These are phyloP conservation scores for Syrrhaptes paradoxus DNA, from an alignment of 2,113 vertebrate species.

Conservation along the genomic window DNA sequence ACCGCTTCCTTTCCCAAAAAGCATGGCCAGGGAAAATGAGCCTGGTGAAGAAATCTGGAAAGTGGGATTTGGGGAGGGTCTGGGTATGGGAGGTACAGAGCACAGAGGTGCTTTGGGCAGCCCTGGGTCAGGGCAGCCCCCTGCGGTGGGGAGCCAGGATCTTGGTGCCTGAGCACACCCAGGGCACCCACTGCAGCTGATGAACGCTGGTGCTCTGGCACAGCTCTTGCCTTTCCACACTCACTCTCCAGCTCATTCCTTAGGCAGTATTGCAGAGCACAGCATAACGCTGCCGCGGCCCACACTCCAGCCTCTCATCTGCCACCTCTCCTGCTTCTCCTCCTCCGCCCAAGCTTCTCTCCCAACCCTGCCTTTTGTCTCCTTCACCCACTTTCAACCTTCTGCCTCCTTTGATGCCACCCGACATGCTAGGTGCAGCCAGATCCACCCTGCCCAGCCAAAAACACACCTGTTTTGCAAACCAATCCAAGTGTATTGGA, in stretches of 20 bases:
- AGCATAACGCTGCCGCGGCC: not conserved
- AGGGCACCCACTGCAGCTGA: not conserved
- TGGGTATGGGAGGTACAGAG: not conserved
- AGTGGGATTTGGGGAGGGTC: not conserved
- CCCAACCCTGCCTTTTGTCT: slow-evolving; percentile 68
- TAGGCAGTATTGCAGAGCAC: not conserved
- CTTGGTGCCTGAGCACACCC: not conserved
- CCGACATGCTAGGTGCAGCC: slow-evolving; percentile 1
- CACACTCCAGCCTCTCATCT: slow-evolving; percentile 38
- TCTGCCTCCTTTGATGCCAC: slow-evolving; percentile 60
- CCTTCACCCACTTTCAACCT: slow-evolving; percentile 63
- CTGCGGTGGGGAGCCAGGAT: not conserved
- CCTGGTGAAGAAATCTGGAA: not conserved
- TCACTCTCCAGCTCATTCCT: not conserved
- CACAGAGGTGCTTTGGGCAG: not conserved
- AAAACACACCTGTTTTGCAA: slow-evolving; percentile 50
- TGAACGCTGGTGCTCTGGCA: not conserved
- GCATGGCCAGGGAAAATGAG: not conserved
- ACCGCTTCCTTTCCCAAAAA: not conserved
- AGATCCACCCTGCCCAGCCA: slow-evolving; percentile 53
- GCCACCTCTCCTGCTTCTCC: slow-evolving; percentile 34
- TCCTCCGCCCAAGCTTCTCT: slow-evolving; percentile 65
- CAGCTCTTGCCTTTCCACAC: not conserved
- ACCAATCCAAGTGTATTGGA: not conserved
- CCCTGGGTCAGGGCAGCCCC: not conserved